These are phyloP conservation scores for Apotomis betuletana DNA, from an alignment of 2,888 invertebrate genomes.

Conservation along the genomic window DNA sequence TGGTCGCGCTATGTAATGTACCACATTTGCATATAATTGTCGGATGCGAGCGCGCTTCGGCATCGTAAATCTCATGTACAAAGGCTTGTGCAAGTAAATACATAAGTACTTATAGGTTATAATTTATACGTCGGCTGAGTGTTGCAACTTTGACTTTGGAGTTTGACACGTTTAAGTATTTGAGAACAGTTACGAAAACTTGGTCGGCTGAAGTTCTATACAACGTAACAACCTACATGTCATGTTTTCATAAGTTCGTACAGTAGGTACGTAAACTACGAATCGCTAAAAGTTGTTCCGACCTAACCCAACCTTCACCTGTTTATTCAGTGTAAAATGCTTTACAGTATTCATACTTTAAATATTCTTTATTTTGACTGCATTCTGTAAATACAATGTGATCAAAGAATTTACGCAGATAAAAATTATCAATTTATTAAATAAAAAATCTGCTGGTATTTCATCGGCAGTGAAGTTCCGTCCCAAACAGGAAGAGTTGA, in stretches of 20 bases:
- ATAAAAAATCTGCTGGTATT: too few species aligned
- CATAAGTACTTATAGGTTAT: slow-evolving; percentile 48
- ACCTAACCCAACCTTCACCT: too few species aligned
- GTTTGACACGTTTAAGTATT: not conserved
- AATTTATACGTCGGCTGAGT: slow-evolving; percentile 49
- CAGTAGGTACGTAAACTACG: too few species aligned
- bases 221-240: too few species aligned
- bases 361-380: too few species aligned
- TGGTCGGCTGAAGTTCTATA: not conserved
- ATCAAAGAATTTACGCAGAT: too few species aligned
- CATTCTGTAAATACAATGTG: too few species aligned
- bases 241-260: too few species aligned
- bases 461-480: not conserved
- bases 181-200: not conserved
- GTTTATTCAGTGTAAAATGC: too few species aligned
- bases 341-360: too few species aligned
- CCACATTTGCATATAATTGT: slow-evolving; percentile 76
- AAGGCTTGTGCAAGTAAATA: slow-evolving; percentile 51
- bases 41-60: slow-evolving; percentile 62
- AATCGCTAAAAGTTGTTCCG: too few species aligned
- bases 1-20: slow-evolving; percentile 42
- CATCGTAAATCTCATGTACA: slow-evolving; percentile 69
- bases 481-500: not conserved
- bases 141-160: slow-evolving; percentile 30
- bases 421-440: too few species aligned